Evolutionary conservation across 2,113 vertebrate species (phyloP).

Genomic region (Etheostoma spectabile): DNA sequence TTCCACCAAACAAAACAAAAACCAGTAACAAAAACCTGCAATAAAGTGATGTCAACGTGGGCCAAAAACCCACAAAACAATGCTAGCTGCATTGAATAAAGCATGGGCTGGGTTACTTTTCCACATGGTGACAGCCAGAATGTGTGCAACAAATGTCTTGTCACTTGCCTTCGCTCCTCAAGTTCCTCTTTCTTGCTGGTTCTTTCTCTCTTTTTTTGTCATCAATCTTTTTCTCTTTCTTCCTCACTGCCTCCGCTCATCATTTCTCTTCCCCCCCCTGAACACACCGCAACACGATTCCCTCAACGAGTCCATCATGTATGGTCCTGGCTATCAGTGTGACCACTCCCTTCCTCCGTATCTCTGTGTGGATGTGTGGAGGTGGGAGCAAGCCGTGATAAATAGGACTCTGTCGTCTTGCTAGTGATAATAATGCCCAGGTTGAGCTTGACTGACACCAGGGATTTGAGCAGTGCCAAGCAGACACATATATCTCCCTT

Average conservation of each 20-base stretch:
- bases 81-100: conserved; percentile 38
- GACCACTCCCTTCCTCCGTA: conserved; percentile 57
- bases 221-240: conserved; percentile 56
- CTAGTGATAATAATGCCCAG: conserved; percentile 81
- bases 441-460: conserved; percentile 82
- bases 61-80: conserved; percentile 7
- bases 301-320: conserved; percentile 55
- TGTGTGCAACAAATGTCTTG: conserved; percentile 55
- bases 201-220: conserved; percentile 40
- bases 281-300: conserved; percentile 36
- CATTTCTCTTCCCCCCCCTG: conserved; percentile 10
- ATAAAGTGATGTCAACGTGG: conserved; percentile 40
- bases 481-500: conserved; percentile 74
- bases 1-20: neutral
- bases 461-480: conserved; percentile 76
- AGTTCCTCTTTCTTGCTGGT: conserved; percentile 16
- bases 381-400: conserved; percentile 67
- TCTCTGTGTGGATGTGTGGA: conserved; percentile 58
- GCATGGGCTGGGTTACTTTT: conserved; percentile 39
- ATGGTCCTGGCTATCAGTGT: conserved; percentile 18
- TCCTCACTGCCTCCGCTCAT: conserved; percentile 43
- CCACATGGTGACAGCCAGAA: conserved; percentile 46
- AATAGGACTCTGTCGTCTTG: conserved; percentile 75
- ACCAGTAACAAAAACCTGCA: neutral
- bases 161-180: conserved; percentile 42